phyloP scores from a whole-genome alignment of 2,113 vertebrate genomes.

The Tupaia tana region DNA sequence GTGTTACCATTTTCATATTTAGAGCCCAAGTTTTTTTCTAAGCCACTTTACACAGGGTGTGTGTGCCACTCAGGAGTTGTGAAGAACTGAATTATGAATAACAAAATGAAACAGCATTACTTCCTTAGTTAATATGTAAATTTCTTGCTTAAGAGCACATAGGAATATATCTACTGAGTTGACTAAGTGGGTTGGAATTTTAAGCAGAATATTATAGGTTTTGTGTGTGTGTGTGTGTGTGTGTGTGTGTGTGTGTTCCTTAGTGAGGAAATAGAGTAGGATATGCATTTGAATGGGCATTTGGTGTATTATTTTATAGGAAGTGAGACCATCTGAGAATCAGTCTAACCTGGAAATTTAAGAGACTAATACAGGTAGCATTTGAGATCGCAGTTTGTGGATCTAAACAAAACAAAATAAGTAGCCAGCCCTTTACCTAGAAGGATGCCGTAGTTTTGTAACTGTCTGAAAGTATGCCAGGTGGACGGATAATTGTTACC shows the following conservation, averaged over 20 bases:
- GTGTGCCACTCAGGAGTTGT: conserved; percentile 1
- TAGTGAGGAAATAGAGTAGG: conserved; percentile 47
- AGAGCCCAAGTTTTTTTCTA: conserved; percentile 45
- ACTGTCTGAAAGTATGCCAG: not conserved
- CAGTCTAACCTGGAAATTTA: conserved; percentile 2
- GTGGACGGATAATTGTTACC: not conserved
- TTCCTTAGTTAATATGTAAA: conserved; percentile 40
- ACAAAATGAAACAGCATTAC: conserved; percentile 11
- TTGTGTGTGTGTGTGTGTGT: not conserved
- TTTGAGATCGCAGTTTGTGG: not conserved
- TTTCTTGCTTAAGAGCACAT: conserved; percentile 2
- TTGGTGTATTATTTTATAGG: not conserved
- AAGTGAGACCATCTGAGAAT: conserved; percentile 22
- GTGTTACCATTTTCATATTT: conserved; percentile 52
- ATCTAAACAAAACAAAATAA: not conserved
- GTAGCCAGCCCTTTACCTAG: not conserved
- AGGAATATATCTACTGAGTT: conserved; percentile 52
- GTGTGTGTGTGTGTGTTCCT: no score
- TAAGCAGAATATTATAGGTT: conserved; percentile 30
- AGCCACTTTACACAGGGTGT: not conserved
- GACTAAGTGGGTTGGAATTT: conserved; percentile 53
- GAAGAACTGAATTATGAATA: conserved; percentile 43
- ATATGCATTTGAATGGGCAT: not conserved
- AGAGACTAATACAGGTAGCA: not conserved
- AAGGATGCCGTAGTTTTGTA: not conserved